These are phyloP conservation scores for Lasioglossum lativentre DNA, from an alignment of 2,888 invertebrate genomes.

Conservation along the genomic window DNA sequence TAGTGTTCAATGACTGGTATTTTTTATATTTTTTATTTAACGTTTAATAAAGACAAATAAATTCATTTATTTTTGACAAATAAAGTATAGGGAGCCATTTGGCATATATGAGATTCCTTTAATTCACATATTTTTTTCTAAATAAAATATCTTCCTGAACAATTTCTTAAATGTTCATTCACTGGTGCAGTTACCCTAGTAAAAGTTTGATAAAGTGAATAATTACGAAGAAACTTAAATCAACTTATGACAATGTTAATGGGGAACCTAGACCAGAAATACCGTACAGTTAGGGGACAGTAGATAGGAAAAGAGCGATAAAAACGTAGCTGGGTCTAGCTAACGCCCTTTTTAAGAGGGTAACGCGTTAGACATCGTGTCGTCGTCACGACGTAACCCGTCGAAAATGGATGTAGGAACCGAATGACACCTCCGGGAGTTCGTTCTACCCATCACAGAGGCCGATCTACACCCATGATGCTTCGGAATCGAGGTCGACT, in stretches of 20 bases:
- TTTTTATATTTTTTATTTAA: too few relatives aligned
- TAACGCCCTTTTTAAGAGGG: not conserved
- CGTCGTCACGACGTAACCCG: not conserved
- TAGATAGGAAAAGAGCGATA: not conserved
- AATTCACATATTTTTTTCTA: too few relatives aligned
- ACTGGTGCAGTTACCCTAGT: too few relatives aligned
- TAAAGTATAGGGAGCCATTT: too few relatives aligned
- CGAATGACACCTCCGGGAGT: not conserved
- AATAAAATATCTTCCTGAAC: too few relatives aligned
- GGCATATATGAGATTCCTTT: too few relatives aligned
- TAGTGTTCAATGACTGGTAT: too few relatives aligned
- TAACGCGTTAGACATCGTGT: not conserved
- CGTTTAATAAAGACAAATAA: too few relatives aligned
- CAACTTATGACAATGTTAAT: not conserved
- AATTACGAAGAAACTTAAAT: not conserved
- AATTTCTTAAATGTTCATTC: too few relatives aligned
- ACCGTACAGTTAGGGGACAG: not conserved
- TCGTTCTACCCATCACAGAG: not conserved
- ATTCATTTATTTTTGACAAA: too few relatives aligned
- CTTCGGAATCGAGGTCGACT: not conserved
- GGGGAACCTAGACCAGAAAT: not conserved
- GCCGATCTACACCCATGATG: not conserved
- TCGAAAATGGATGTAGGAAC: conserved; percentile 6
- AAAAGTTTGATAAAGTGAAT: too few relatives aligned
- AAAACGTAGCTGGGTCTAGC: not conserved